phyloP scores from a whole-genome alignment of 2,113 vertebrate genomes.

The Miniopterus natalensis region DNA sequence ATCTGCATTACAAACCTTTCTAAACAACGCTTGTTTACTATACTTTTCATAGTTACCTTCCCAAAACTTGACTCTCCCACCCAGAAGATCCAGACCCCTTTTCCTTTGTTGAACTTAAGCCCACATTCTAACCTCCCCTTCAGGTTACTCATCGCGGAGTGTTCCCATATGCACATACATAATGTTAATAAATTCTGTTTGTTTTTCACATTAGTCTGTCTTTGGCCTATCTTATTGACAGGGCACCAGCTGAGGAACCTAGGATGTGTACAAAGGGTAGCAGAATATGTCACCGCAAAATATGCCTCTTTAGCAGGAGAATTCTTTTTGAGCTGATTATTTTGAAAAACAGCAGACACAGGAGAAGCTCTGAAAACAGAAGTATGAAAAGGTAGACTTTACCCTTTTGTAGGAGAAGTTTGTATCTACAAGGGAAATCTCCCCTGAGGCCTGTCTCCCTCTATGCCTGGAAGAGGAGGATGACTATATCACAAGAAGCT shows the following conservation, averaged over 20 bases:
- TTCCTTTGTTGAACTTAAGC: neutral
- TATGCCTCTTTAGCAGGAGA: neutral
- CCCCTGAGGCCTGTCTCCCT: neutral
- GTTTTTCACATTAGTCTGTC: neutral
- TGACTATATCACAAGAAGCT: neutral
- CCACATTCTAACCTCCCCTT: neutral
- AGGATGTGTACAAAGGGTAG: neutral
- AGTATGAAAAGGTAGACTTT: neutral
- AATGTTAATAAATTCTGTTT: neutral
- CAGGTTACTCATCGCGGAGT: neutral
- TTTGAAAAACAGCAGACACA: neutral
- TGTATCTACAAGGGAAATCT: neutral
- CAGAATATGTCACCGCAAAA: neutral
- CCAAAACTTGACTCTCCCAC: neutral
- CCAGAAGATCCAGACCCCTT: neutral
- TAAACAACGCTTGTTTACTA: neutral
- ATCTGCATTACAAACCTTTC: neutral
- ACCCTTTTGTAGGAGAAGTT: neutral
- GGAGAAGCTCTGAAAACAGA: neutral
- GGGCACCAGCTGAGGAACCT: neutral
- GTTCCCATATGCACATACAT: neutral
- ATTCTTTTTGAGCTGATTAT: neutral
- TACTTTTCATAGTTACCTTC: neutral
- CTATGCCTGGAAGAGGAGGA: neutral
- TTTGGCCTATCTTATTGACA: neutral